Percentiles rank a stretch among this genome's conserved stretches.
These are phyloP conservation scores for Gadus macrocephalus DNA, from an alignment of 2,113 vertebrate genomes.

Conservation along the genomic window DNA sequence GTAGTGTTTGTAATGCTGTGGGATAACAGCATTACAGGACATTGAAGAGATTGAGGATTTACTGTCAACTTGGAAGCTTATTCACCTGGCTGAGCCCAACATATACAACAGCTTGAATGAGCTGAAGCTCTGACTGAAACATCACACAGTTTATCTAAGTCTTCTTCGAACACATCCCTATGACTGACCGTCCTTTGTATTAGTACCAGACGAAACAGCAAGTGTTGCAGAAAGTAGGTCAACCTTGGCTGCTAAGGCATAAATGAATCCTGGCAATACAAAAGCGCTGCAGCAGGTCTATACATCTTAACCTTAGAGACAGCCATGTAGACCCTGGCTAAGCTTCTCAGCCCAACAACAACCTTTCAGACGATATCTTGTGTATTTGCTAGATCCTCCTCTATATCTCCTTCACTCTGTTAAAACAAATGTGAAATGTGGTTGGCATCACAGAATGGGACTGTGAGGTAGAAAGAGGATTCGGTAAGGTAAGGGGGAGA, in stretches of 20 bases:
- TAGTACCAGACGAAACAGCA: conserved; percentile 13
- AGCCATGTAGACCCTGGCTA: conserved; percentile 20
- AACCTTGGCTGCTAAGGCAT: conserved; percentile 8
- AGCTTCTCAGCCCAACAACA: not conserved
- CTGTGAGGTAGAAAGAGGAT: conserved; percentile 6
- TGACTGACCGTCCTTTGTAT: conserved; percentile 31
- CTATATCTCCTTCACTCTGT: too few relatives aligned
- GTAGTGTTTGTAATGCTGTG: conserved; percentile 1
- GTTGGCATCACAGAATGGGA: conserved; percentile 2
- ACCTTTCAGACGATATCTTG: too few relatives aligned
- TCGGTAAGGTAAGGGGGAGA: not conserved
- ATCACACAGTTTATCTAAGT: conserved; percentile 8
- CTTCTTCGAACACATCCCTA: conserved; percentile 45
- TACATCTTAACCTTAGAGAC: conserved; percentile 44
- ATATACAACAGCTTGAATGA: too few relatives aligned
- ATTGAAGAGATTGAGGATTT: conserved; percentile 8
- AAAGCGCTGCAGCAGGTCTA: conserved; percentile 18
- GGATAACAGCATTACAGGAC: conserved; percentile 2
- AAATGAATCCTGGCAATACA: conserved; percentile 9
- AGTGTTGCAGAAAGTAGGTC: not conserved
- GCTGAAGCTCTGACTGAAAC: not conserved
- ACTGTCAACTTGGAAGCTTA: not conserved
- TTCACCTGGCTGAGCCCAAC: not conserved
- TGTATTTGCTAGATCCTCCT: too few relatives aligned
- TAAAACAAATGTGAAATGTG: not conserved